Conservation (phyloP, 2,113 vertebrate genomes). For the Illadopsis cleaveri region DNA sequence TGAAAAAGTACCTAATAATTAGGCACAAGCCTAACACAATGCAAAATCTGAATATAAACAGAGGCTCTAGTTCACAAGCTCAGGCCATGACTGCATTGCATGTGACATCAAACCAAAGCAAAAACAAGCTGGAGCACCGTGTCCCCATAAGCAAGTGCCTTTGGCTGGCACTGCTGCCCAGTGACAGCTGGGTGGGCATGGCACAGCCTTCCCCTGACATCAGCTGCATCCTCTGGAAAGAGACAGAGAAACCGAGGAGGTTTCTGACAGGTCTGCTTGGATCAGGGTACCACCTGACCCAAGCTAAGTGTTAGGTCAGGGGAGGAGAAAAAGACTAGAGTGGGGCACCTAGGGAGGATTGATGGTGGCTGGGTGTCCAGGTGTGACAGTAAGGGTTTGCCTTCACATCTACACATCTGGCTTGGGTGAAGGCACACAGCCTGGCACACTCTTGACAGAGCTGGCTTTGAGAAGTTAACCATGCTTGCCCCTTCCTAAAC, state of each 20-base stretch:
- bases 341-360: fast-evolving
- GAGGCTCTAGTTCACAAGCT: not conserved
- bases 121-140: not conserved
- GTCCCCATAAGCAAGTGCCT: fast-evolving
- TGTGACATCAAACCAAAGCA: fast-evolving
- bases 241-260: not conserved
- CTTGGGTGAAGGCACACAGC: not conserved
- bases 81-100: not conserved
- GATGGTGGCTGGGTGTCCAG: not conserved
- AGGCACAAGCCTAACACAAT: not conserved
- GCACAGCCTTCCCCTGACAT: not conserved
- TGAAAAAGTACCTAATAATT: not conserved
- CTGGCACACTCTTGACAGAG: not conserved
- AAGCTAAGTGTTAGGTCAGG: not conserved
- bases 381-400: not conserved
- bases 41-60: not conserved
- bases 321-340: not conserved
- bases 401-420: not conserved
- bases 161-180: not conserved
- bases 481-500: not conserved
- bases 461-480: not conserved
- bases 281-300: not conserved
- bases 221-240: fast-evolving
- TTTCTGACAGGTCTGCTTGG: not conserved
- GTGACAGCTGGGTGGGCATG: not conserved